Conservation (phyloP, 2,888 invertebrate species). For the Eupsilia transversa region DNA sequence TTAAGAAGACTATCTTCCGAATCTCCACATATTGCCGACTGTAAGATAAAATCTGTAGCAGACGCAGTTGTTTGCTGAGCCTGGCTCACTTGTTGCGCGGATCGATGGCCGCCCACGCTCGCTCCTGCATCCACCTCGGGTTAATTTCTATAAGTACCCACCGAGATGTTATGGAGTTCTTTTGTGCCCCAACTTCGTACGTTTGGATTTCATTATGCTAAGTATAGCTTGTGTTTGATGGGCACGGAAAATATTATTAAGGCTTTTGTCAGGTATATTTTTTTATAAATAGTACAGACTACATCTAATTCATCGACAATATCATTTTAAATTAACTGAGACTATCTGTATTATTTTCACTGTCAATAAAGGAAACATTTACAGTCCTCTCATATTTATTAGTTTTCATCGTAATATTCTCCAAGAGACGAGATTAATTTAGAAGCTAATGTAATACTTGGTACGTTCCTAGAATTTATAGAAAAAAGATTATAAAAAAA, state of each 20-base stretch:
- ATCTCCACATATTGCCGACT: constrained; percentile 25
- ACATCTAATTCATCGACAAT: too few species aligned
- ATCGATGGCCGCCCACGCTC: constrained; percentile 78
- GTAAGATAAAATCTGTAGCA: constrained; percentile 56
- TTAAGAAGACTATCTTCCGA: constrained; percentile 3
- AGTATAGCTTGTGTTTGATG: constrained; percentile 41
- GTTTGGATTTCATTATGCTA: constrained; percentile 53
- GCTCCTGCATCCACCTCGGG: constrained; percentile 75
- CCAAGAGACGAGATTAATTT: background rate
- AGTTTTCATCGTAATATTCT: background rate
- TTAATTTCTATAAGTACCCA: constrained; percentile 78
- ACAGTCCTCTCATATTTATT: too few species aligned
- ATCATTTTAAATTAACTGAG: too few species aligned
- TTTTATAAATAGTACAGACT: background rate
- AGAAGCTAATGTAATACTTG: constrained; percentile 2
- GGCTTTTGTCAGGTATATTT: constrained; percentile 13
- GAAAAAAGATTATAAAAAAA: background rate
- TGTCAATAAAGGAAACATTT: too few species aligned
- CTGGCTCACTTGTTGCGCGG: constrained; percentile 79
- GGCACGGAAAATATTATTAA: constrained; percentile 15
- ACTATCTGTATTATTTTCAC: too few species aligned
- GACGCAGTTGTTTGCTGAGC: constrained; percentile 60
- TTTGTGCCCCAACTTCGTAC: constrained; percentile 56
- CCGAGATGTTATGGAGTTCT: constrained; percentile 70
- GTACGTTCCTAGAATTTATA: background rate